Base-by-base conservation (phyloP, 2,888 invertebrate genomes). In the Notocelia uddmanniana region DNA sequence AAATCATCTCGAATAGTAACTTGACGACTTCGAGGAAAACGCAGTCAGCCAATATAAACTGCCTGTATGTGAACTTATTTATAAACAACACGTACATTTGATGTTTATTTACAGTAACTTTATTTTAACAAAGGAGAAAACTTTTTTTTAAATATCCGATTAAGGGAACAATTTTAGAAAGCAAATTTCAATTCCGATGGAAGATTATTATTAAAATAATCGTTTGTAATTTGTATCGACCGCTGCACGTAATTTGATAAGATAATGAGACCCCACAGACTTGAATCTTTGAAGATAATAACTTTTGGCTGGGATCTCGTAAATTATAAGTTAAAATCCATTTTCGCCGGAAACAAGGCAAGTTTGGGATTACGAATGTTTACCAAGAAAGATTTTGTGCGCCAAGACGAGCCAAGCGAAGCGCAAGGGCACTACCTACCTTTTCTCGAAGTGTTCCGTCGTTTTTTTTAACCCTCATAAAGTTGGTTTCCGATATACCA, bases 211-310 rank as follows among this genome's bases (percentile, higher is more conserved):
- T 34, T 37, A 50, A 34, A 59, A 68, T 26, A 26, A 37, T n/a
- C 34, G 31, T 62, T 54, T 21, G 37, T 11, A 54, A 60, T n/a
- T 52, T 59, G 41, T 64, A 64, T 64, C 41, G 64, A 52, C 15
- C 52, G 58, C 1, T 64, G 26, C 58, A 71, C 71, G 55, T 60
- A 55, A 71, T 71, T 71, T 31, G 67, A 67, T 71, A 67, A 71
- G 67, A 59, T 71, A 66, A 70, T 70, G 58, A 70, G 70, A 57
- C 8, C 37, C 52, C 54, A 15, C 58, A 18, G 59, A 59, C 18
- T 71, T 26, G 58, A 66, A 66, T 59, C 54, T 71, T 71, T 55
- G 58, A 45, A 55, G 67, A 67, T 71, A 66, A 66, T 21, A 71
- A 71, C 54, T 71, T 71, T 55, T 26, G 45, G 18, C 23, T n/a